Conservation (phyloP, 2,797 vertebrate species). For the Sandelia bainsii region DNA sequence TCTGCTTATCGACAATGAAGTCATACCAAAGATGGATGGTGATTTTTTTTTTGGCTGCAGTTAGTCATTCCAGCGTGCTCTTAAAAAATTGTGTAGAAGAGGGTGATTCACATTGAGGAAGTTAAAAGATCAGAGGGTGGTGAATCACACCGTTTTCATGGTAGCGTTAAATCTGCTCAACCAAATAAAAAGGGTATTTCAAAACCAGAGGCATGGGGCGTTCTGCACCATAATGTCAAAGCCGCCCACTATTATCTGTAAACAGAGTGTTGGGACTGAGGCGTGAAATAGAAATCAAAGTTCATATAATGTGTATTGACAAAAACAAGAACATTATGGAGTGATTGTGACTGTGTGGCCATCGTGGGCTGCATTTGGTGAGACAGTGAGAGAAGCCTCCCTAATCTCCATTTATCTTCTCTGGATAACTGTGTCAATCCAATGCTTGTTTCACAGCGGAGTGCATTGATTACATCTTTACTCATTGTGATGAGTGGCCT, state of each 20-base stretch:
- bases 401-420: slow-evolving; percentile 75
- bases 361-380: slow-evolving; percentile 37
- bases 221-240: slow-evolving; percentile 70
- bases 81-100: slow-evolving; percentile 67
- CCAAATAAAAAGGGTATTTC: slow-evolving; percentile 68
- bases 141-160: slow-evolving; percentile 72
- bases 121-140: slow-evolving; percentile 73
- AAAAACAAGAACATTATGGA: slow-evolving; percentile 63
- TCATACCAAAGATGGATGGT: slow-evolving; percentile 51
- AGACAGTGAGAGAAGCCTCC: slow-evolving; percentile 50
- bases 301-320: slow-evolving; percentile 71
- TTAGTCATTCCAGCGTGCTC: slow-evolving; percentile 67
- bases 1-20: slow-evolving; percentile 69
- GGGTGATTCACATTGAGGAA: slow-evolving; percentile 72
- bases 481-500: slow-evolving; percentile 72
- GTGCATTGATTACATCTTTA: slow-evolving; percentile 78
- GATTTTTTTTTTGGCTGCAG: slow-evolving; percentile 39
- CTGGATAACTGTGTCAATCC: slow-evolving; percentile 78
- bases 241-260: slow-evolving; percentile 74
- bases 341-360: slow-evolving; percentile 59
- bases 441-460: slow-evolving; percentile 72
- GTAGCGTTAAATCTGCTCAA: slow-evolving; percentile 70
- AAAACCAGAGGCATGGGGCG: slow-evolving; percentile 65
- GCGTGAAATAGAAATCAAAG: slow-evolving; percentile 77
- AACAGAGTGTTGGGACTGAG: slow-evolving; percentile 65